Evolutionary conservation across 2,797 vertebrate genomes (phyloP).

Genomic region (Oreonectes daqikongensis): DNA sequence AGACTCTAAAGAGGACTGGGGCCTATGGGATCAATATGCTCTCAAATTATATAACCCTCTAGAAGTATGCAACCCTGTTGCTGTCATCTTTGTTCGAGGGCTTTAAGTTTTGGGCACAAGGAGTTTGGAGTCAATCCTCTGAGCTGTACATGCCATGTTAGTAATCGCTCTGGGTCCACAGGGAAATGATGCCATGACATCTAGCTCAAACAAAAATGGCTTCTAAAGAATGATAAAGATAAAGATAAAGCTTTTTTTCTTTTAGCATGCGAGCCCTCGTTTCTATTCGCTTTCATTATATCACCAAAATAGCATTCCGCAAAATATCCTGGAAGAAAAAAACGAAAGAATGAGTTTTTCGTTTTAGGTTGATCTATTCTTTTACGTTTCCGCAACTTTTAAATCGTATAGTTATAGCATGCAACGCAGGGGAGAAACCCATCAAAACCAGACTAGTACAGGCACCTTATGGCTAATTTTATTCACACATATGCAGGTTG

Average conservation of each 20-base stretch:
- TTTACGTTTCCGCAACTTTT: not conserved
- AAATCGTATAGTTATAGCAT: not conserved
- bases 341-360: too few species aligned
- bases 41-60: constrained; percentile 10
- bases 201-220: too few species aligned
- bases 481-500: not conserved
- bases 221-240: too few species aligned
- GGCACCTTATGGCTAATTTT: not conserved
- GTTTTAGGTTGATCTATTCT: not conserved
- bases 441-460: not conserved
- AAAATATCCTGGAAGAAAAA: too few species aligned
- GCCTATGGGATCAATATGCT: constrained; percentile 20
- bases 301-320: too few species aligned
- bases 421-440: not conserved
- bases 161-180: not conserved
- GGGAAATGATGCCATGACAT: not conserved
- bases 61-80: not conserved
- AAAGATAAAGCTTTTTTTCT: too few species aligned
- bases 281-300: too few species aligned
- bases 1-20: not conserved
- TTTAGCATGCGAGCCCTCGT: too few species aligned
- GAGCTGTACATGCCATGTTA: not conserved
- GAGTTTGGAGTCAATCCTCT: not conserved
- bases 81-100: not conserved
- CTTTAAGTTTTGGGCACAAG: not conserved